Evolutionary conservation across 1,140 invertebrate genomes (phyloP).

Genomic region (Steinernema khuongi): DNA sequence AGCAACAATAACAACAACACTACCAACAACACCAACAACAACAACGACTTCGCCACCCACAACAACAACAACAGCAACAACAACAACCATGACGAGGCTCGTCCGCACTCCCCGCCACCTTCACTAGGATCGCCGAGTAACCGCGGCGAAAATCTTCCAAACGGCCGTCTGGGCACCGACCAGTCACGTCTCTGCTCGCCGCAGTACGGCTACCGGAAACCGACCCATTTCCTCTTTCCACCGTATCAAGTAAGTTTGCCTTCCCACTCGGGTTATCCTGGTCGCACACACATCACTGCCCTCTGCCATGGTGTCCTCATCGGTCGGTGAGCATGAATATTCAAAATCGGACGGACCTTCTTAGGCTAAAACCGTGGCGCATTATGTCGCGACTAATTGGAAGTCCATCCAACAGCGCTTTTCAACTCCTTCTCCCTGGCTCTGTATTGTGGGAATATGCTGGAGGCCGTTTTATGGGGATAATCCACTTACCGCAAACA

Average conservation of each 20-base stretch:
- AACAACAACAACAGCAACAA: constrained; percentile 12
- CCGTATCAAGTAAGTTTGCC: constrained; percentile 1
- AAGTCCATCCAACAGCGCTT: not conserved
- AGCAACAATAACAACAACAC: not conserved
- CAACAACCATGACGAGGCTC: not conserved
- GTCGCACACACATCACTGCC: not conserved
- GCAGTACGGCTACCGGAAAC: not conserved
- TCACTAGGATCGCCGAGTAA: not conserved
- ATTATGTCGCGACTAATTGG: not conserved
- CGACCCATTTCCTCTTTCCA: constrained; percentile 4
- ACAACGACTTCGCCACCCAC: not conserved
- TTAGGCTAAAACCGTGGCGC: not conserved
- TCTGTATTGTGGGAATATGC: not conserved
- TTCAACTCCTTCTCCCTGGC: not conserved
- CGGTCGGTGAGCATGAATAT: not conserved
- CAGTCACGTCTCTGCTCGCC: not conserved
- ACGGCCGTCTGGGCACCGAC: not conserved
- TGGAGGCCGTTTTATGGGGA: not conserved
- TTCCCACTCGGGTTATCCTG: not conserved
- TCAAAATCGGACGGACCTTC: not conserved
- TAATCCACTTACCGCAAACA: constrained; percentile 3
- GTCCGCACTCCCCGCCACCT: not conserved
- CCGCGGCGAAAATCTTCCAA: not conserved
- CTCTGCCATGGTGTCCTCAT: too few species aligned
- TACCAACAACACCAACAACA: not conserved